A percentile compares a stretch with the other conserved stretches of the same genome.
Conservation (phyloP, 2,888 invertebrate genomes). For the Chymomyza procnemis region DNA sequence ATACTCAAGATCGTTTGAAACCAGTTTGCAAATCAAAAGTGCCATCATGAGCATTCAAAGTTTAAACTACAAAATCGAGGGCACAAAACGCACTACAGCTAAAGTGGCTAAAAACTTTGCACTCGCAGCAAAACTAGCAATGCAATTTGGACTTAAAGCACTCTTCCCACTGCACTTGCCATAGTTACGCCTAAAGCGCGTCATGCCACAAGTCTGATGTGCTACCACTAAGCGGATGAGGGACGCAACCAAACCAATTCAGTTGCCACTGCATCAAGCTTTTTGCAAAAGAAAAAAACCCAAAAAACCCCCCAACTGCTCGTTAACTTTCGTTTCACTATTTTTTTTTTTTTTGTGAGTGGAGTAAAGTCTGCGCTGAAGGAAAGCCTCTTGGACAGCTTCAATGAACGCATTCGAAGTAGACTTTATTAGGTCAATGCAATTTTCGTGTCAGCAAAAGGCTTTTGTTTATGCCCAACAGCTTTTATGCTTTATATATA, state of each 20-base stretch:
- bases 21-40: too few species aligned
- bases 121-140: too few species aligned
- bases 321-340: neutral
- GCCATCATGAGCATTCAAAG: neutral
- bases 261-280: neutral
- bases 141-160: neutral
- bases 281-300: neutral
- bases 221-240: neutral
- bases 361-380: neutral
- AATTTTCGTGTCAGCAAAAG: slow-evolving; percentile 47
- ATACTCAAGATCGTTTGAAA: too few species aligned
- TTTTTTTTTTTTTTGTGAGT: neutral
- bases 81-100: neutral
- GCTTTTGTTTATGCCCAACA: slow-evolving; percentile 9
- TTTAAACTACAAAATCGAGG: neutral
- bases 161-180: neutral
- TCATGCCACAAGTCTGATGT: neutral
- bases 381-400: slow-evolving; percentile 35
- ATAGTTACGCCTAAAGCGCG: neutral
- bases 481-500: slow-evolving; percentile 8
- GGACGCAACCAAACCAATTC: neutral
- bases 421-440: slow-evolving; percentile 56
- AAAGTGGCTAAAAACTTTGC: neutral
- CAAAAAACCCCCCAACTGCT: too few species aligned
- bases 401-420: slow-evolving; percentile 20